Evolutionary conservation across 2,888 invertebrate genomes (phyloP), one percentile per base, ranked within the genome.

Genomic region (Caenorhabditis sp.): DNA sequence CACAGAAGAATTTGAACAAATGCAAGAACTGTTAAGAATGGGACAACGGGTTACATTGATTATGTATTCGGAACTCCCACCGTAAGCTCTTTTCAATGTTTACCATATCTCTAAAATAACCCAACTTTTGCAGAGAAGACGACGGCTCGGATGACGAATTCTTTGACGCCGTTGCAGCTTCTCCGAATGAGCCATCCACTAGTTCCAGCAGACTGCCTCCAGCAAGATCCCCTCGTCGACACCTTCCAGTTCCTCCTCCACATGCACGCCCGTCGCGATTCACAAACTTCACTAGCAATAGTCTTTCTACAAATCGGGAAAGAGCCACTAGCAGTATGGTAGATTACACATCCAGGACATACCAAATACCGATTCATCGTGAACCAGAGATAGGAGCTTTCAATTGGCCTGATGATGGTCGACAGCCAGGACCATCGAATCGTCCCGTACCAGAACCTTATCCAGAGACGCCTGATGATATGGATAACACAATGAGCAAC

Each of bases 401-500:
- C 12, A n/a, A 44, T n/a, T 24, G 16, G 22, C 41, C 44, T 24
- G 35, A 16, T n/a, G 35, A 38, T 38, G n/a, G n/a, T n/a, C n/a
- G 47, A 31, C 47, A 28, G 26, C 58, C 75, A 10, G 59, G 69
- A 24, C 49, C 76, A 12, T 47, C 58, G 14, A 58, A 31, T 19
- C 54, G 76, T 47, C 44, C 51, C 8, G 66, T 69, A 26, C 76
- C 76, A 0, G 68, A 68, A 2, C 38, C 68, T 16, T 66, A 59
- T 26, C 24, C 38, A 6, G 24, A 76, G 49, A 14, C 47, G 6
- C 19, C 47, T 19, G 16, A 44, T n/a, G n/a, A 14, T 19, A 1
- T 7, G 5, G 19, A 5, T 4, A 47, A n/a, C n/a, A 10, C 4
- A 19, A 47, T 47, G 2, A 47, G 19, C n/a, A 19, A 47, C 19